A percentile compares a stretch with the other conserved stretches of the same genome.
These are phyloP conservation scores for Trachymyrmex cornetzi DNA, from an alignment of 1,140 invertebrate genomes.

Conservation along the genomic window DNA sequence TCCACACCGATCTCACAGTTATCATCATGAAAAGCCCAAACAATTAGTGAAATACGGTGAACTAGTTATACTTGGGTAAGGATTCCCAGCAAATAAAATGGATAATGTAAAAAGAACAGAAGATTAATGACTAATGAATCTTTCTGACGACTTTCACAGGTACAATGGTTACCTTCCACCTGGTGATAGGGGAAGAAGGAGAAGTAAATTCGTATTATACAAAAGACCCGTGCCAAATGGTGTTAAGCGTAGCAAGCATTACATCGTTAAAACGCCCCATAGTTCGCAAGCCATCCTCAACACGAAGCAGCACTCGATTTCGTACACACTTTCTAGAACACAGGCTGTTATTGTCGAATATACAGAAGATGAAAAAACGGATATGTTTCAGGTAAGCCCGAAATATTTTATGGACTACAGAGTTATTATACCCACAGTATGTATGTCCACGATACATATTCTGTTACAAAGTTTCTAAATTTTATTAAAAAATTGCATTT, in stretches of 20 bases:
- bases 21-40: slow-evolving; percentile 89
- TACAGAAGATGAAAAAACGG: slow-evolving; percentile 96
- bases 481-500: too few species aligned
- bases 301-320: slow-evolving; percentile 97
- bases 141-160: slow-evolving; percentile 86
- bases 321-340: slow-evolving; percentile 97
- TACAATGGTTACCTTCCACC: slow-evolving; percentile 98
- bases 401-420: not conserved
- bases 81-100: slow-evolving; percentile 65
- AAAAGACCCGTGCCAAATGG: slow-evolving; percentile 95
- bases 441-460: too few species aligned
- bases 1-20: slow-evolving; percentile 82
- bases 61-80: slow-evolving; percentile 97
- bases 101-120: not conserved
- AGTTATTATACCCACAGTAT: not conserved
- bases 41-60: slow-evolving; percentile 95
- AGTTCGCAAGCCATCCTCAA: slow-evolving; percentile 97
- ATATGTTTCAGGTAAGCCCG: slow-evolving; percentile 97
- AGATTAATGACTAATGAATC: slow-evolving; percentile 9
- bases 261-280: slow-evolving; percentile 97
- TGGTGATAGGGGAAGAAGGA: slow-evolving; percentile 95
- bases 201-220: slow-evolving; percentile 97
- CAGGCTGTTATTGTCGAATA: slow-evolving; percentile 99
- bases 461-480: too few species aligned
- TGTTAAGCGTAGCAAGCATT: slow-evolving; percentile 97